Evolutionary conservation across 2,797 vertebrate species (phyloP).

Genomic region (Tokudaia muenninki): DNA sequence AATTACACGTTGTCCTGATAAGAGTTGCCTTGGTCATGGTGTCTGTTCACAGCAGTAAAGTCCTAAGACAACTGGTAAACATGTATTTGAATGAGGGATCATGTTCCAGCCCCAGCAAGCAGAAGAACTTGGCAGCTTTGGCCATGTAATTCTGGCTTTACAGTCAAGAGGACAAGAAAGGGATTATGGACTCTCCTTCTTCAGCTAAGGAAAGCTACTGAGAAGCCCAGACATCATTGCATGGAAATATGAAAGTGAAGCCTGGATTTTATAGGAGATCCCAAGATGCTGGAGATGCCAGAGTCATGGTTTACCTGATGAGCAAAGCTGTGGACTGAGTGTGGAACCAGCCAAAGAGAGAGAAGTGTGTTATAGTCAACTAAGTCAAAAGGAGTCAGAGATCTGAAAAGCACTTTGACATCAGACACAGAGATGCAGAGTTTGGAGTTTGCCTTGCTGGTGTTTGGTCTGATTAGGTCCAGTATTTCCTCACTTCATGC

Average conservation of each 20-base stretch:
- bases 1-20: too few relatives aligned
- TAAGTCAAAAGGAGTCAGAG: not conserved
- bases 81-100: not conserved
- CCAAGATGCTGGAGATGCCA: not conserved
- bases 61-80: not conserved
- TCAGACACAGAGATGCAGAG: not conserved
- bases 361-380: not conserved
- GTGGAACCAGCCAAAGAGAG: not conserved
- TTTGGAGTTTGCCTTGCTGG: not conserved
- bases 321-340: not conserved
- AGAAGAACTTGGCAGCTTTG: not conserved
- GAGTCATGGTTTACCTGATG: not conserved
- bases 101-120: not conserved
- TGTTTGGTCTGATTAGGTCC: not conserved
- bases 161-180: not conserved
- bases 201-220: not conserved
- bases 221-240: not conserved
- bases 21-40: too few relatives aligned
- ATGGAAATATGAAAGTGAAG: not conserved
- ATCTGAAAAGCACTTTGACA: not conserved
- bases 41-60: too few relatives aligned
- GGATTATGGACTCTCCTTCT: not conserved
- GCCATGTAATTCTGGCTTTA: not conserved
- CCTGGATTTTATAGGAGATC: not conserved
- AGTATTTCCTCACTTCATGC: not conserved